Conservation (phyloP, 2,113 vertebrate species). For the Calyptommatus sinebrachiatus region DNA sequence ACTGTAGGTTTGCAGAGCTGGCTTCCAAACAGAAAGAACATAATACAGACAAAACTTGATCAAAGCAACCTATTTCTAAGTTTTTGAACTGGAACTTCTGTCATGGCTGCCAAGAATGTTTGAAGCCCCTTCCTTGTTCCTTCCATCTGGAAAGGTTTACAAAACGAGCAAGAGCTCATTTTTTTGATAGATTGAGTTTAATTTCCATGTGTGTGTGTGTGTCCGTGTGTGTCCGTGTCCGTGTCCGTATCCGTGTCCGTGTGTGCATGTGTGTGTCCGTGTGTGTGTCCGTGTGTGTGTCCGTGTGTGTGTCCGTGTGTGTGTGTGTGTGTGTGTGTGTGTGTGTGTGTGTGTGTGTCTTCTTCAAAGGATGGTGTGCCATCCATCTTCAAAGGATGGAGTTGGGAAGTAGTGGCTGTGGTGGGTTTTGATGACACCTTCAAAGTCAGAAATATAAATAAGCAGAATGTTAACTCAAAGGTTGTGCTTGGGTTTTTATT, state of each 20-base stretch:
- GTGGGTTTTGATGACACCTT: slow-evolving; percentile 58
- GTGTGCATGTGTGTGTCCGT: too few relatives aligned
- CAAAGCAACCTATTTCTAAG: slow-evolving; percentile 35
- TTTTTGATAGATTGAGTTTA: slow-evolving; percentile 53
- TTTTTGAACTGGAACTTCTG: slow-evolving; percentile 40
- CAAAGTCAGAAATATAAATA: slow-evolving; percentile 57
- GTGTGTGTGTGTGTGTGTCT: too few relatives aligned
- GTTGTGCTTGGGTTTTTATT: slow-evolving; percentile 6
- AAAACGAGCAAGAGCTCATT: slow-evolving; percentile 49
- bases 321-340: too few relatives aligned
- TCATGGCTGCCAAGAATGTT: slow-evolving; percentile 46
- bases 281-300: too few relatives aligned
- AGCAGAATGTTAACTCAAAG: slow-evolving; percentile 49
- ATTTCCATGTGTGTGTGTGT: too few relatives aligned
- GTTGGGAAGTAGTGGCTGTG: slow-evolving; percentile 40
- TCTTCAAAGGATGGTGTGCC: too few relatives aligned
- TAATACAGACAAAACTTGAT: neutral
- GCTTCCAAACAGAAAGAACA: neutral
- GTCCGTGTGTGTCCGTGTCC: too few relatives aligned
- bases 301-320: too few relatives aligned
- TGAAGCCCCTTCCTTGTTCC: slow-evolving; percentile 45
- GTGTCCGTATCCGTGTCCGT: too few relatives aligned
- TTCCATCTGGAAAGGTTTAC: slow-evolving; percentile 40
- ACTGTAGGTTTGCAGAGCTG: neutral
- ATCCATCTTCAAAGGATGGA: slow-evolving; percentile 55